Conservation (phyloP, 2,888 invertebrate genomes). For the Allygus modestus region DNA sequence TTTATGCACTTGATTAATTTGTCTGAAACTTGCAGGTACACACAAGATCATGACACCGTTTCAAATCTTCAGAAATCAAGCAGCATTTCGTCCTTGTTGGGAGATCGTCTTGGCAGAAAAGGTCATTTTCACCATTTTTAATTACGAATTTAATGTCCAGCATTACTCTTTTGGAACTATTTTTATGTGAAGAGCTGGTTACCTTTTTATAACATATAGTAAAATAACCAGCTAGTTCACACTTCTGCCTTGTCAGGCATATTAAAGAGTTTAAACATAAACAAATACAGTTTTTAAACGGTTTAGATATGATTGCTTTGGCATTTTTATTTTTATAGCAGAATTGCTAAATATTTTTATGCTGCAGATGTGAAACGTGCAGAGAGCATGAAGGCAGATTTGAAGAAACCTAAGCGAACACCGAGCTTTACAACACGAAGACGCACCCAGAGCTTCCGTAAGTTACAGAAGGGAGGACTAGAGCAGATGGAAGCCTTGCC, state of each 20-base stretch:
- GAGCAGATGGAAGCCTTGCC: slow-evolving; percentile 81
- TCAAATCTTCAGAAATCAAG: slow-evolving; percentile 78
- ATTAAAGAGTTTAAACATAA: too few relatives aligned
- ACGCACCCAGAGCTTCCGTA: slow-evolving; percentile 91
- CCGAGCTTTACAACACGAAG: slow-evolving; percentile 97
- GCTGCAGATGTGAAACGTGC: slow-evolving; percentile 84
- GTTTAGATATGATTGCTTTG: too few relatives aligned
- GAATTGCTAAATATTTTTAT: too few relatives aligned
- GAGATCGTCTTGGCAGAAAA: slow-evolving; percentile 81
- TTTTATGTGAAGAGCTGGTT: too few relatives aligned
- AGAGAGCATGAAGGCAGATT: slow-evolving; percentile 91
- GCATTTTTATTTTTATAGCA: too few relatives aligned
- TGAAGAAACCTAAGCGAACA: slow-evolving; percentile 91
- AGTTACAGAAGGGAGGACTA: slow-evolving; percentile 78
- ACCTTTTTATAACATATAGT: too few relatives aligned
- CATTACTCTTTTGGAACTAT: too few relatives aligned
- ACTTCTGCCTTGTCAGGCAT: too few relatives aligned
- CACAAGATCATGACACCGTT: slow-evolving; percentile 27
- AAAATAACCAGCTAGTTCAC: too few relatives aligned
- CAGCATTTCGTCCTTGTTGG: slow-evolving; percentile 79
- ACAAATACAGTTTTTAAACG: too few relatives aligned
- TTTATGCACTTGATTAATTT: too few relatives aligned
- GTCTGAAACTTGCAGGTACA: background rate
- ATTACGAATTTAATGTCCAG: background rate
- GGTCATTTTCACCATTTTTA: slow-evolving; percentile 71